Base-by-base conservation (phyloP, 2,113 vertebrate species). In the Cololabis saira region DNA sequence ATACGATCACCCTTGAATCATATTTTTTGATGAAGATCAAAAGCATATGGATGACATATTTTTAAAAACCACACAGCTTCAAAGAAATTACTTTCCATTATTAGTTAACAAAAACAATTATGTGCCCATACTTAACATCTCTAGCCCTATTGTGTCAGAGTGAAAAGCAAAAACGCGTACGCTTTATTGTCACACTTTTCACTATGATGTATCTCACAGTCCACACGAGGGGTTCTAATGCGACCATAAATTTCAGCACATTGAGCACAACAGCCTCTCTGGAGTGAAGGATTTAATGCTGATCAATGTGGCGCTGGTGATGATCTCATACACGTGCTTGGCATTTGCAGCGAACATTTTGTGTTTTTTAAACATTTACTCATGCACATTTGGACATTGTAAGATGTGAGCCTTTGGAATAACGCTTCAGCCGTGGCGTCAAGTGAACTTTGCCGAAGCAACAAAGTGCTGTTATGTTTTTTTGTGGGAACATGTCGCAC, bases 201-300 rank as follows among this genome's bases (percentile, higher is more conserved):
- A 78, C 58, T 33, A 40, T 89, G 87, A 89, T 86, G 82, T 66
- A 87, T 87, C 81, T 73, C 61, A 64, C 71, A 22, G 72, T 78
- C 73, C 83, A 65, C 49, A 69, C 67, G 75, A 81, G 61, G 53
- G 74, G 61, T 74, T 75, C 87, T 86, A 90, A 90, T 86, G 85
- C 82, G 71, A 67, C 83, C 87, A 90, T 92, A 90, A 89, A 92
- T 92, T 81, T 74, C 44, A 53, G 41, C 40, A 17, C 50, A 27
- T 61, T 61, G 63, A 60, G 63, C 56, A 64, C 8, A 65, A 15
- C 14, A 11, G 70, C 77, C 59, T 61, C 70, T 80, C 76, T 4
- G 53, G 74, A 87, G 69, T 80, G 89, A 89, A 81, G 71, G 82
- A 74, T 88, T 89, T 88, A 90, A 90, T 82, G 87, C 62, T 65